Evolutionary conservation across 2,888 invertebrate genomes (phyloP), one percentile per base, ranked within the genome.

Genomic region (Nemapogon koenigi): DNA sequence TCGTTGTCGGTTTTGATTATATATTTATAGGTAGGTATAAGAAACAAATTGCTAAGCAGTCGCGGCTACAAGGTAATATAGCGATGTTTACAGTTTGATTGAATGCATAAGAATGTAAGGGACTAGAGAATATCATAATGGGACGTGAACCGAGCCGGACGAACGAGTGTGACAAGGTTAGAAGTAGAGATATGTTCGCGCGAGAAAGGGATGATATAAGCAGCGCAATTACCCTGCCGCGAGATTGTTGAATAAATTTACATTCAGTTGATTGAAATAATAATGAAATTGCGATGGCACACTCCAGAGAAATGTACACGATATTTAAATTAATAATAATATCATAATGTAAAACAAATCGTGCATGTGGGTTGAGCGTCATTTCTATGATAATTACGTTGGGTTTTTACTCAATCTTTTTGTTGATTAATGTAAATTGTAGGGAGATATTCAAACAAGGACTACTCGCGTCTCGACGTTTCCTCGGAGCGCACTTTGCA

Each of bases 231-330:
- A 78, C 76, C 72, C 67, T 66, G 41, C 41, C 41, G 69, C 73
- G 73, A 76, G 76, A 78, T 75, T 76, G 75, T 76, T 73, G 78
- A 78, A 78, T 78, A 78, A 75, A 78, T 78, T 76, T 76, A 76
- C 78, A 76, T 78, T 75, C 65, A 70, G 70, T 72, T 76, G 78
- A 78, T 76, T 78, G 78, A 78, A 78, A 78, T 78, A 78, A 76
- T 78, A 76, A 78, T 76, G 78, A 78, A 75, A 75, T 76, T 76
- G 75, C 73, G 70, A 62, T 65, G 61, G 69, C 66, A 69, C 60
- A 64, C 69, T 70, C 63, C 55, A 62, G 56, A 61, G 61, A 64
- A 58, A 59, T 66, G 66, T 63, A 64, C 66, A 64, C 65, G 65
- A 70, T 75, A 73, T 75, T 75, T 73, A 76, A 75, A 76, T 76